phyloP scores from a whole-genome alignment of 1,140 invertebrate species.

The Delia radicum region DNA sequence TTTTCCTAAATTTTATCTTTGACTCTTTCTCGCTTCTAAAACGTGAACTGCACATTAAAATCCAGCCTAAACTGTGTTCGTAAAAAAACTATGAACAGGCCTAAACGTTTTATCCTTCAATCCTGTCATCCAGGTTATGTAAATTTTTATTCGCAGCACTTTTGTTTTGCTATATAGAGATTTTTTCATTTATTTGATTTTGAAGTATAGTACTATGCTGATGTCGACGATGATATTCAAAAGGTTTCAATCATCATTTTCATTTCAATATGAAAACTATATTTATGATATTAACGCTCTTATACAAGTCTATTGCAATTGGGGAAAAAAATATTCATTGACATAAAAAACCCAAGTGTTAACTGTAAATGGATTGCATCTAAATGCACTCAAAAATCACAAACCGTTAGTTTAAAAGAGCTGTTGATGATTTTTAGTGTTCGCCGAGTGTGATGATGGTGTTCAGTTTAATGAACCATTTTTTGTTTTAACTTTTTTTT shows the following conservation, averaged over 20 bases:
- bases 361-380: constrained; percentile 1
- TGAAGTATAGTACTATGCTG: not conserved
- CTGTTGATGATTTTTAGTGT: not conserved
- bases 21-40: too few species aligned
- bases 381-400: constrained; percentile 4
- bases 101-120: not conserved
- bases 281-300: not conserved
- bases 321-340: too few species aligned
- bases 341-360: not conserved
- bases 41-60: not conserved
- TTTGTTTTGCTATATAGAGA: not conserved
- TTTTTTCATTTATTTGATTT: not conserved
- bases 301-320: not conserved
- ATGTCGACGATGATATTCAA: not conserved
- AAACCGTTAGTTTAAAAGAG: constrained; percentile 1
- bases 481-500: not conserved
- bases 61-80: not conserved
- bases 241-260: not conserved
- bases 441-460: not conserved
- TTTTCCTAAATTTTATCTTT: too few species aligned
- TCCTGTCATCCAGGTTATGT: too few species aligned
- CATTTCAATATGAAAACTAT: not conserved
- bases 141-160: not conserved
- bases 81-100: too few species aligned
- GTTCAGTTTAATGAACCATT: constrained; percentile 4